Base-by-base conservation (phyloP, 2,888 invertebrate species). In the Polia nebulosa region DNA sequence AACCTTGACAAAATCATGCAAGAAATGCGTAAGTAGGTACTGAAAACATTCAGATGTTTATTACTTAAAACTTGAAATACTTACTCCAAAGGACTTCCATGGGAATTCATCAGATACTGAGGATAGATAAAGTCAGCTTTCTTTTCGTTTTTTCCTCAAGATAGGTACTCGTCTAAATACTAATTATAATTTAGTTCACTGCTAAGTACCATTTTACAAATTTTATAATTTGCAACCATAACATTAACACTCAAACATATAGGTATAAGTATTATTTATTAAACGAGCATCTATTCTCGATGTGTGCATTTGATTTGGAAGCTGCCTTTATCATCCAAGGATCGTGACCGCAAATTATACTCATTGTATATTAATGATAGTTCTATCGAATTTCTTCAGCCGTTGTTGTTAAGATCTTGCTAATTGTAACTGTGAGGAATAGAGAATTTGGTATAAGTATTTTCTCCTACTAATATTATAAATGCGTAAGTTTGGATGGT, bases 11-110 rank as follows among this genome's bases (percentile, higher is more conserved):
- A n/a, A n/a, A n/a, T n/a, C n/a, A n/a, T n/a, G 32, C 9, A 32
- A 32, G 32, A 7, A 32, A 9, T 32, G 32, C 7, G 7, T 1
- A 7, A 32, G 9, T 32, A 32, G 32, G 7, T 32, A 8, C 7
- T 32, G 32, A 9, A 8, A 9, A 32, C 8, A 9, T 9, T 7
- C 32, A 32, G 8, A 8, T 8, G 32, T 32, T 32, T 32, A 32
- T 32, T 32, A 32, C 7, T 32, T 8, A 32, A 32, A 11, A 34
- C 11, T 1, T 34, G 11, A 34, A 34, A 13, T 3, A 66, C 69
- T 61, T n/a, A 79, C 78, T 22, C 15, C 39, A 66, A 7, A n/a
- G 4, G 0, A 52, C 13, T 51, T 65, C 44, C 13, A 15, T 22
- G 17, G 11, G 29, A 29, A 9, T 32, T 20, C 17, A 49, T 11